Conservation (phyloP, 2,888 invertebrate species). For the Unio delphinus region DNA sequence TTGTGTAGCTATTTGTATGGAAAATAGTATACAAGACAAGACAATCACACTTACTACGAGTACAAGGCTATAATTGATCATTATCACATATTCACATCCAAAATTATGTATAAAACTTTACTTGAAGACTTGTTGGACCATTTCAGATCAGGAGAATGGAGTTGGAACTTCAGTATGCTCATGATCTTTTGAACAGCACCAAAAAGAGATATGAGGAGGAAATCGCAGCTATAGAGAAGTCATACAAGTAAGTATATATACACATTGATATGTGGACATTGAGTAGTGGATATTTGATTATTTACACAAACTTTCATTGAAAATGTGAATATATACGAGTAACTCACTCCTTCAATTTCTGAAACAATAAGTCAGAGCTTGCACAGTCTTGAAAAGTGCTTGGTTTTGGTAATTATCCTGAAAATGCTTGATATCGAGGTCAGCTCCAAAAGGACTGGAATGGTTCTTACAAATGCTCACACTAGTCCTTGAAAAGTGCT, state of each 20-base stretch:
- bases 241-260: conserved; percentile 56
- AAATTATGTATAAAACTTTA: too few species aligned
- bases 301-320: too few species aligned
- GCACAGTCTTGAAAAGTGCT: neutral
- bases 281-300: too few species aligned
- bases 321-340: too few species aligned
- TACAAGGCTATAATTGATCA: neutral
- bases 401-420: neutral
- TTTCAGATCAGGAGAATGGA: conserved; percentile 62
- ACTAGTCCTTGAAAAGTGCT: neutral
- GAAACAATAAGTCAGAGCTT: too few species aligned
- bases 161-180: conserved; percentile 63
- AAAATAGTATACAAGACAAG: too few species aligned
- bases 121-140: neutral
- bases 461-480: too few species aligned
- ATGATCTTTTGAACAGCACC: conserved; percentile 58
- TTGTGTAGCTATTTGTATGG: too few species aligned
- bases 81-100: neutral
- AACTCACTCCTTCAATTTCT: too few species aligned
- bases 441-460: too few species aligned
- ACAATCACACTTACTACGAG: neutral
- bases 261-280: too few species aligned
- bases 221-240: conserved; percentile 63
- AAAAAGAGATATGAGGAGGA: conserved; percentile 66
- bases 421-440: neutral